Percentiles rank a stretch among this genome's conserved stretches.
Evolutionary conservation across 2,113 vertebrate genomes (phyloP).

Genomic region (Nerophis lumbriciformis): DNA sequence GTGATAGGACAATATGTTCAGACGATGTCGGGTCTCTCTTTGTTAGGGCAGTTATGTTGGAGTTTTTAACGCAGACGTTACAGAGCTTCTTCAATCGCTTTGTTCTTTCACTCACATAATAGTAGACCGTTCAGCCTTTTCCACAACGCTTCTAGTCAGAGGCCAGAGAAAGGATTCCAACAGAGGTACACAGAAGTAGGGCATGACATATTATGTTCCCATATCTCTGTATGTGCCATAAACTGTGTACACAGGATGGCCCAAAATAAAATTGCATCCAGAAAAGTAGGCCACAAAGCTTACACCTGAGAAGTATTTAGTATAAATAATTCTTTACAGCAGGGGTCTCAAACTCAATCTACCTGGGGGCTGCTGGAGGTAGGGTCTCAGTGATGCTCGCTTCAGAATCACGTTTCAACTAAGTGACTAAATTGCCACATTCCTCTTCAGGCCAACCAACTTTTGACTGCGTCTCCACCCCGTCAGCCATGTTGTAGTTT

Average conservation of each 20-base stretch:
- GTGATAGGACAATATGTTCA: too few species aligned
- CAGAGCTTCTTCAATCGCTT: constrained; percentile 10
- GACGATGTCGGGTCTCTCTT: constrained; percentile 17
- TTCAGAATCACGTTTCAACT: too few species aligned
- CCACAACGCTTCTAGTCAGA: constrained; percentile 47
- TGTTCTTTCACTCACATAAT: constrained; percentile 21
- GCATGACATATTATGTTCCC: constrained; percentile 36
- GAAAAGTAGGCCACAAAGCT: constrained; percentile 32
- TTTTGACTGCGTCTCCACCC: too few species aligned
- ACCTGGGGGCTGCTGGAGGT: too few species aligned
- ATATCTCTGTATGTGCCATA: constrained; percentile 17
- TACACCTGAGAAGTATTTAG: constrained; percentile 29
- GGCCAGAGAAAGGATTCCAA: constrained; percentile 47
- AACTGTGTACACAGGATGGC: constrained; percentile 14
- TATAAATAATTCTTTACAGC: constrained; percentile 1
- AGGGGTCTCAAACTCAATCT: background rate
- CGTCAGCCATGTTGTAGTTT: too few species aligned
- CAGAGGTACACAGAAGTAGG: constrained; percentile 48
- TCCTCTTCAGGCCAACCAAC: too few species aligned
- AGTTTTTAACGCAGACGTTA: constrained; percentile 26
- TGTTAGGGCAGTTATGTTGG: constrained; percentile 23
- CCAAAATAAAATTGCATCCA: constrained; percentile 21
- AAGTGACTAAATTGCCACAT: too few species aligned
- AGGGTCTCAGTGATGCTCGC: too few species aligned
- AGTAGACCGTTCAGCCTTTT: constrained; percentile 27